Percentiles rank a stretch among this genome's conserved stretches.
Conservation (phyloP, 2,113 vertebrate species). For the Zosterops hypoxanthus region DNA sequence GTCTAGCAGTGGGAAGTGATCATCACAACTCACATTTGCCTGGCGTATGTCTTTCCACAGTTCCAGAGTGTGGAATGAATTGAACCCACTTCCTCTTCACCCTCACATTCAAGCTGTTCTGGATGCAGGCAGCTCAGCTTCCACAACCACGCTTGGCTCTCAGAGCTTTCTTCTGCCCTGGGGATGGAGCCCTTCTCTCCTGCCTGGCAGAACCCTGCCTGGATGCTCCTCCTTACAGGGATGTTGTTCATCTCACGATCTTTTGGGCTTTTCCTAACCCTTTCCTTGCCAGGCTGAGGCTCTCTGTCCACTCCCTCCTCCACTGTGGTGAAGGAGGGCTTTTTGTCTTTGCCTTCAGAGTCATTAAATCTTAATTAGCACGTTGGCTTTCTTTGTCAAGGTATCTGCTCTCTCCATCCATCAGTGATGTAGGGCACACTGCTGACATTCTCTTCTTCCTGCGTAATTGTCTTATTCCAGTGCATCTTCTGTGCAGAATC, state of each 20-base stretch:
- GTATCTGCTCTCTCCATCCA: neutral
- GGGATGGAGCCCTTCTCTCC: neutral
- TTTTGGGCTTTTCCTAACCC: neutral
- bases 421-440: neutral
- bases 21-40: neutral
- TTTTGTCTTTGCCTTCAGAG: neutral
- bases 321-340: neutral
- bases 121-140: neutral
- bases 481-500: neutral
- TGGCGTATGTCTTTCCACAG: slow-evolving; percentile 37
- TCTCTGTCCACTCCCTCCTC: neutral
- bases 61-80: neutral
- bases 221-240: neutral
- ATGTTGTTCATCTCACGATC: neutral
- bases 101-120: neutral
- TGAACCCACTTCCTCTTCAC: neutral
- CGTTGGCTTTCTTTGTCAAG: neutral
- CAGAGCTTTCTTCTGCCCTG: neutral
- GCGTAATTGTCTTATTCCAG: neutral
- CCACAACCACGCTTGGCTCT: neutral
- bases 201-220: neutral
- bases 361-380: neutral
- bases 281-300: neutral
- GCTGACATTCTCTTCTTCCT: neutral
- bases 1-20: slow-evolving; percentile 53